phyloP scores from a whole-genome alignment of 2,113 vertebrate genomes.

The Stercorarius parasiticus region DNA sequence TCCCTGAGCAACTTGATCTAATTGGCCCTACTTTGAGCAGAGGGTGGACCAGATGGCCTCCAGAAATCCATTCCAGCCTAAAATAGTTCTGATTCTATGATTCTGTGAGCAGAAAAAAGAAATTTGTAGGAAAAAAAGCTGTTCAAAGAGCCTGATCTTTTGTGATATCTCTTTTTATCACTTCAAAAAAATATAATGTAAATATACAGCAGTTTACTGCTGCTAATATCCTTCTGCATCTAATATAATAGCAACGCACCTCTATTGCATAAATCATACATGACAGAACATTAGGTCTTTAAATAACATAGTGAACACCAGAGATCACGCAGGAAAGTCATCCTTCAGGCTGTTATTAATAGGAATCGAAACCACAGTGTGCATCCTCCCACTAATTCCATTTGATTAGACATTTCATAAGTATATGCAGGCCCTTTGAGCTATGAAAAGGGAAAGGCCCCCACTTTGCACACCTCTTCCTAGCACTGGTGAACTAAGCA shows the following conservation, averaged over 20 bases:
- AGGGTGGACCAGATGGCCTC: background rate
- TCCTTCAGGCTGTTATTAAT: constrained; percentile 53
- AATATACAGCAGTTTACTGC: constrained; percentile 40
- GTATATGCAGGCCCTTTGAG: background rate
- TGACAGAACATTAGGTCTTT: constrained; percentile 59
- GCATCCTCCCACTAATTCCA: constrained; percentile 30
- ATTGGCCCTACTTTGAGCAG: background rate
- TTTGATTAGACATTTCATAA: constrained; percentile 39
- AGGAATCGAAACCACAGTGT: background rate
- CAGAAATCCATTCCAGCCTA: background rate
- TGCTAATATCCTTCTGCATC: constrained; percentile 41
- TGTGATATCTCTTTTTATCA: constrained; percentile 19
- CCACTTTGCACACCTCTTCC: background rate
- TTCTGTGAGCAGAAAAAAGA: background rate
- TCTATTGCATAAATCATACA: constrained; percentile 61
- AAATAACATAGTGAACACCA: constrained; percentile 55
- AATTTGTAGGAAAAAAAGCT: background rate
- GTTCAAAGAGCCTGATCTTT: background rate
- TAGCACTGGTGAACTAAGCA: background rate
- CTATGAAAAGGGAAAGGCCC: background rate
- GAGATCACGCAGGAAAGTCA: background rate
- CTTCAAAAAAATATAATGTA: background rate
- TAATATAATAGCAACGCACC: constrained; percentile 43
- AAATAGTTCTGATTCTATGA: background rate
- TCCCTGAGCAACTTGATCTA: background rate